Conservation (phyloP, 2,113 vertebrate species). For the Leptobrachium ailaonicum region DNA sequence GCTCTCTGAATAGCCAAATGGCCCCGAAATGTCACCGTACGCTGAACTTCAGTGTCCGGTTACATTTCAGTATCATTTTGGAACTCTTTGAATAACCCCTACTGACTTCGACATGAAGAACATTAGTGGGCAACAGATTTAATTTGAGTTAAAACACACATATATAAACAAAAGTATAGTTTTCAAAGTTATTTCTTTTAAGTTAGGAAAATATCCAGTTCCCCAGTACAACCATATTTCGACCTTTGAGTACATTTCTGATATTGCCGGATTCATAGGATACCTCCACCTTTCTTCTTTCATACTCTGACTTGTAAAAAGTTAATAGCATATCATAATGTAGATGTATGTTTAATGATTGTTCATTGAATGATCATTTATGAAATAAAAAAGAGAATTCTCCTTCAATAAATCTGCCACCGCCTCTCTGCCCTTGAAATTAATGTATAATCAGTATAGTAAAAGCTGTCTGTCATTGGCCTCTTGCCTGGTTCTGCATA, state of each 20-base stretch:
- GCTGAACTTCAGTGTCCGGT: too few species aligned
- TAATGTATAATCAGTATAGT: slow-evolving; percentile 43
- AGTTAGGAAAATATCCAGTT: slow-evolving; percentile 23
- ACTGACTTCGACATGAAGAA: too few species aligned
- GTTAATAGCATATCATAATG: slow-evolving; percentile 48
- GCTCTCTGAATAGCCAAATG: too few species aligned
- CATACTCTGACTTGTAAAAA: slow-evolving; percentile 41
- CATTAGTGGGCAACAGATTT: too few species aligned
- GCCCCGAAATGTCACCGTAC: too few species aligned
- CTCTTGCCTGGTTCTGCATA: slow-evolving; percentile 12
- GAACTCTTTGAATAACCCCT: too few species aligned
- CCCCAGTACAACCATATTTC: slow-evolving; percentile 22
- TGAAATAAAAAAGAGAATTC: slow-evolving; percentile 45
- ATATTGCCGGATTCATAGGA: slow-evolving; percentile 37
- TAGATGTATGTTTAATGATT: slow-evolving; percentile 50
- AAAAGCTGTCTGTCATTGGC: slow-evolving; percentile 39
- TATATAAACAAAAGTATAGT: slow-evolving; percentile 12
- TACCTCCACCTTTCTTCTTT: slow-evolving; percentile 38
- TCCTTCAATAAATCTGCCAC: slow-evolving; percentile 47
- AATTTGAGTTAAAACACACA: background rate
- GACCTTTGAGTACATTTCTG: slow-evolving; percentile 29
- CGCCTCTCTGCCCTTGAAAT: slow-evolving; percentile 47
- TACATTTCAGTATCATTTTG: too few species aligned
- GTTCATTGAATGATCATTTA: slow-evolving; percentile 47
- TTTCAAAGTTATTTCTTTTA: background rate